phyloP scores from a whole-genome alignment of 2,113 vertebrate genomes.

The Lepisosteus oculatus region DNA sequence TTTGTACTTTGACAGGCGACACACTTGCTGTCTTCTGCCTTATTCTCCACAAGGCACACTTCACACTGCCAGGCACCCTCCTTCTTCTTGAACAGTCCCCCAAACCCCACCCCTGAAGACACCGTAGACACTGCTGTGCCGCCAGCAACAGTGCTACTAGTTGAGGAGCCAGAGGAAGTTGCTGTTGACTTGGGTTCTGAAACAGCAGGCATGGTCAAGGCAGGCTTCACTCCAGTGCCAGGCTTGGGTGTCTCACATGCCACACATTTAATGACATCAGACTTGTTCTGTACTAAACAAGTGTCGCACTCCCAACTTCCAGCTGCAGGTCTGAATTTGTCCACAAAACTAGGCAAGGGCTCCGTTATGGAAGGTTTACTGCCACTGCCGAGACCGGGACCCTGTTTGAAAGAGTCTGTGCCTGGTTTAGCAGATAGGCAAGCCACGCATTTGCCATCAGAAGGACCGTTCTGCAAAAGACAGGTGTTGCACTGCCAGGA shows the following conservation, averaged over 20 bases:
- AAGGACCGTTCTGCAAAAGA: slow-evolving; percentile 72
- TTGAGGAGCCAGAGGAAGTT: slow-evolving; percentile 41
- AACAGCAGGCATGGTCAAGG: slow-evolving; percentile 65
- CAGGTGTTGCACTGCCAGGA: slow-evolving; percentile 75
- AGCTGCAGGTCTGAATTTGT: slow-evolving; percentile 72
- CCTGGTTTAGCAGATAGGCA: slow-evolving; percentile 66
- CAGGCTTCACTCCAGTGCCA: slow-evolving; percentile 83
- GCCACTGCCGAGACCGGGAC: slow-evolving; percentile 37
- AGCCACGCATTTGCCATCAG: slow-evolving; percentile 74
- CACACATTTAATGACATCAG: slow-evolving; percentile 85
- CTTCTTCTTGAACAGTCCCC: slow-evolving; percentile 86
- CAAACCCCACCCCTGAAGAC: slow-evolving; percentile 65
- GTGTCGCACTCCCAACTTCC: slow-evolving; percentile 94
- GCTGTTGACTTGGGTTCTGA: slow-evolving; percentile 57
- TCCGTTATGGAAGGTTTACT: slow-evolving; percentile 44
- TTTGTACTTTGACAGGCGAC: slow-evolving; percentile 80
- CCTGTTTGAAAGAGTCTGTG: slow-evolving; percentile 36
- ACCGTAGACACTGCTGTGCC: slow-evolving; percentile 37
- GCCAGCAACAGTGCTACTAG: neutral
- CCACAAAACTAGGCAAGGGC: slow-evolving; percentile 61
- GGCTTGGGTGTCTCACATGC: slow-evolving; percentile 93
- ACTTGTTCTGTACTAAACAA: slow-evolving; percentile 90
- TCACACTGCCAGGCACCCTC: slow-evolving; percentile 87
- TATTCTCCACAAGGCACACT: slow-evolving; percentile 81
- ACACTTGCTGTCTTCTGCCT: slow-evolving; percentile 82